A percentile compares a stretch with the other conserved stretches of the same genome.
These are phyloP conservation scores for Trachelus iudaicus DNA, from an alignment of 2,888 invertebrate genomes.

Conservation along the genomic window DNA sequence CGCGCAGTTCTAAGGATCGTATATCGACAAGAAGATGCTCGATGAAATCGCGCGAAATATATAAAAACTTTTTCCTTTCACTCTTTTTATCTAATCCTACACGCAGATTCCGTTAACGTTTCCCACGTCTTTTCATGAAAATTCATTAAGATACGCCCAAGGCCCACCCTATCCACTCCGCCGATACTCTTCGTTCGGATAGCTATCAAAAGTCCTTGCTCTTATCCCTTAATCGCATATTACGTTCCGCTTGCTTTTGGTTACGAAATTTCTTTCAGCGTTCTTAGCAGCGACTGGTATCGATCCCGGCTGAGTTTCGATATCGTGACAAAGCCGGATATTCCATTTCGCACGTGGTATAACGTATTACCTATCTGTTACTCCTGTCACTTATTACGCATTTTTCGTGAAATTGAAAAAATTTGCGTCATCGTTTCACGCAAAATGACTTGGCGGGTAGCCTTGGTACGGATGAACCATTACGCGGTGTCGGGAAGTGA, in stretches of 20 bases:
- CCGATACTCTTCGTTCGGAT: too few species aligned
- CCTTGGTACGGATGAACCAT: background rate
- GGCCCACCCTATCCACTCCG: background rate
- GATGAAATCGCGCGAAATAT: background rate
- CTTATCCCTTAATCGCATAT: too few species aligned
- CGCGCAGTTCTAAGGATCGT: background rate
- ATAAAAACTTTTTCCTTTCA: background rate
- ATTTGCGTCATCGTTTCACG: background rate
- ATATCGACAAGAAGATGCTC: background rate
- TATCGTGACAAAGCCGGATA: background rate
- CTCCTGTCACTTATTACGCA: too few species aligned
- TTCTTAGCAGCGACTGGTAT: background rate
- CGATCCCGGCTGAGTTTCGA: background rate
- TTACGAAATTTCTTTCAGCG: background rate
- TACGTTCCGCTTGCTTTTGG: background rate
- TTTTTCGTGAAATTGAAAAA: background rate
- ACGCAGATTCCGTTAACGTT: background rate
- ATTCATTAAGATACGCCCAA: background rate
- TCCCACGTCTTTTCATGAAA: background rate
- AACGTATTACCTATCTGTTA: background rate
- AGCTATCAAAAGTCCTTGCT: too few species aligned
- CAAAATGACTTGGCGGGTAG: background rate
- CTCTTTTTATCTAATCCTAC: background rate
- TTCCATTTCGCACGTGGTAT: background rate
- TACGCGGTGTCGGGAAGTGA: background rate